Evolutionary conservation across 92 coral and sea anemone genomes (phyloP), one percentile per base, ranked within the genome.

Genomic region (Muricea muricata): DNA sequence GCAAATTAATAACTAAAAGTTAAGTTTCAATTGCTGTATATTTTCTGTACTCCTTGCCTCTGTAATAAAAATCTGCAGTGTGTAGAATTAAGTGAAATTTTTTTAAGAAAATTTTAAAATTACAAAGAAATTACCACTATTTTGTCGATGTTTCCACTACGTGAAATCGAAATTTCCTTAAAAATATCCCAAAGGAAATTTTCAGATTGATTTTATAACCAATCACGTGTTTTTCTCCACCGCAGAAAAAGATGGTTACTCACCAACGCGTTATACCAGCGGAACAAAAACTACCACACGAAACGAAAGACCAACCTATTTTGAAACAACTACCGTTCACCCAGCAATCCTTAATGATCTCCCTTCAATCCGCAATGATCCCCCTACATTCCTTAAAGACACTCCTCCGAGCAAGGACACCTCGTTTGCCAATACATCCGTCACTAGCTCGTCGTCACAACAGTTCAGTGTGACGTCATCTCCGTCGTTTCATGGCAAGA

Each of bases 401-500:
- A 12, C 72, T 2, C 65, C 71, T 17, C 72, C 40, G 18, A 56
- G 41, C 50, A 58, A 78, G 46, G 83, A 56, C 18, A 21, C 31
- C 47, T 78, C 71, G 4, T 48, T 52, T 75, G 29, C 71, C 0
- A 78, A 78, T 63, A 78, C 83, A 32, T 29, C 83, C 34, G 71
- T 41, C 17, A 78, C 56, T 21, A 56, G 71, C 37, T 75, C 80
- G 20, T 31, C 71, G 13, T 78, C 83, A 20, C 83, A 56, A 78
- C 83, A 78, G 70, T 78, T 78, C 46, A 78, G 83, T 20, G 30
- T 78, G 8, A 28, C 83, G 30, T 32, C 83, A 9, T 56, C 83
- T 10, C 83, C 70, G 31, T 56, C 71, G n/a, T 57, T 78, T 39
- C 83, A 57, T 20, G 71, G 83, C 40, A 78, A 78, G 45, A 65